These are phyloP conservation scores for Caenorhabditis doughertyi DNA, from an alignment of 2,888 invertebrate genomes.

Conservation along the genomic window DNA sequence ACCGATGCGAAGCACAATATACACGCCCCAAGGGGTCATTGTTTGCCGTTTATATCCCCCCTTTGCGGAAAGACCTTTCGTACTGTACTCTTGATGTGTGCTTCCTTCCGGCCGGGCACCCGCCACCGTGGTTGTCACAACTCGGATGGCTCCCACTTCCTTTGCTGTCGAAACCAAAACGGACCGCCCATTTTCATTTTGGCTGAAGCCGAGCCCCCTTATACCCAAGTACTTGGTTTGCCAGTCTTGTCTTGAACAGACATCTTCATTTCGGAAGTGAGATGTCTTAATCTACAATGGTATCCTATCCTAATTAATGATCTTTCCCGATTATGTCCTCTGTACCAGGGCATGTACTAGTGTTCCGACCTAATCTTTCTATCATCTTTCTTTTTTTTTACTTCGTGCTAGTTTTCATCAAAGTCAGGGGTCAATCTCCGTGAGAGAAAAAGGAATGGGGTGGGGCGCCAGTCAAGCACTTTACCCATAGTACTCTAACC, in stretches of 20 bases:
- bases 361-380: constrained; percentile 52
- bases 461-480: constrained; percentile 27
- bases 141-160: constrained; percentile 54
- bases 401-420: constrained; percentile 21
- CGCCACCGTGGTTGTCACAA: constrained; percentile 62
- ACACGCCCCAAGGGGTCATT: constrained; percentile 69
- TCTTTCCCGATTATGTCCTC: constrained; percentile 42
- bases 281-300: constrained; percentile 10
- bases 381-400: constrained; percentile 38
- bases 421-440: constrained; percentile 29
- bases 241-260: constrained; percentile 8
- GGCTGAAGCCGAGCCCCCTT: constrained; percentile 27
- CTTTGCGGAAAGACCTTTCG: constrained; percentile 62
- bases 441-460: constrained; percentile 2
- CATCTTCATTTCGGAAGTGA: not conserved
- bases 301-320: constrained; percentile 36
- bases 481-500: constrained; percentile 28
- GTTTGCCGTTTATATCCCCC: constrained; percentile 64
- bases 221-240: not conserved
- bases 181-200: constrained; percentile 41
- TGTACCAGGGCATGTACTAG: constrained; percentile 53
- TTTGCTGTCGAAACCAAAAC: constrained; percentile 38
- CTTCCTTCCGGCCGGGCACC: constrained; percentile 62
- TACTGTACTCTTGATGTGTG: constrained; percentile 59
- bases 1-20: constrained; percentile 57